phyloP scores from a whole-genome alignment of 1,140 invertebrate species.

The Melanaphis sacchari region DNA sequence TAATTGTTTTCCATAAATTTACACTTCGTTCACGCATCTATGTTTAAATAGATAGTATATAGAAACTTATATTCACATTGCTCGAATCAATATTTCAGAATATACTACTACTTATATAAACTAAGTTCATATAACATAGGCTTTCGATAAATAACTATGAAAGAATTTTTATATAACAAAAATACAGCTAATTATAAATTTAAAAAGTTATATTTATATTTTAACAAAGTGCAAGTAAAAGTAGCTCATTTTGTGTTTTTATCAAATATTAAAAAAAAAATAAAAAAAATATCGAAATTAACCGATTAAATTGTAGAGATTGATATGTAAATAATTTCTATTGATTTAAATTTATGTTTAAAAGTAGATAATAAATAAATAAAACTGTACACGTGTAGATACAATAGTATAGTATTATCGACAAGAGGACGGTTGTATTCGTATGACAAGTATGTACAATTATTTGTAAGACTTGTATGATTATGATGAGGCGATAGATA shows the following conservation, averaged over 20 bases:
- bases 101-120: background rate
- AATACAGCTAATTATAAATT: background rate
- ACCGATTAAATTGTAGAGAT: background rate
- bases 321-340: background rate
- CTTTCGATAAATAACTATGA: background rate
- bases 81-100: background rate
- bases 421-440: background rate
- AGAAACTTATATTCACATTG: background rate
- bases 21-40: background rate
- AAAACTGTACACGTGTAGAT: background rate
- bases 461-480: background rate
- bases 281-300: background rate
- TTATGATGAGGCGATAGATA: background rate
- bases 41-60: background rate
- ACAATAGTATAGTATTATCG: background rate
- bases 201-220: too few relatives aligned
- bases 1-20: slow-evolving; percentile 42
- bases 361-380: background rate
- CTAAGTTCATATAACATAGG: background rate
- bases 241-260: background rate
- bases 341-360: background rate
- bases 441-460: background rate
- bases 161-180: background rate
- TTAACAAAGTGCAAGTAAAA: background rate
- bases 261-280: background rate